Evolutionary conservation across 2,888 invertebrate species (phyloP).

Genomic region (Ctenicera cuprea): DNA sequence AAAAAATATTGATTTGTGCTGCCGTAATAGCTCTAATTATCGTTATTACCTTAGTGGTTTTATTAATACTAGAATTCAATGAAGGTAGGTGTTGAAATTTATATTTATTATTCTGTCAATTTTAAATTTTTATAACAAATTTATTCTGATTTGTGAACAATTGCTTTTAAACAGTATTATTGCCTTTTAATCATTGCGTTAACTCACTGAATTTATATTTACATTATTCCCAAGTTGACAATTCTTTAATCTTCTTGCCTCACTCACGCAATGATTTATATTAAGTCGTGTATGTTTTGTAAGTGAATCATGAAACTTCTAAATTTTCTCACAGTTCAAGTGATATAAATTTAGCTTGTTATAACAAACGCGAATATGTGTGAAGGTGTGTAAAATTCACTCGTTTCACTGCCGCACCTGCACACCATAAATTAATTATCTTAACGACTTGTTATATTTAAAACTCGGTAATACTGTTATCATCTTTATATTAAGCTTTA

Average conservation of each 20-base stretch:
- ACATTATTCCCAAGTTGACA: too few species aligned
- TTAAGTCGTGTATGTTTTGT: too few species aligned
- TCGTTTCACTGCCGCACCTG: neutral
- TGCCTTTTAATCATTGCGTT: too few species aligned
- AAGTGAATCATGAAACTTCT: neutral
- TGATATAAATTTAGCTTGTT: neutral
- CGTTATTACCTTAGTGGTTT: constrained; percentile 30
- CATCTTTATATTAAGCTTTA: too few species aligned
- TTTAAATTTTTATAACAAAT: too few species aligned
- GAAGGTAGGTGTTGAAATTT: constrained; percentile 36
- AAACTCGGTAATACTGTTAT: too few species aligned
- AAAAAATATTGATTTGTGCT: constrained; percentile 41
- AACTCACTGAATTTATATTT: too few species aligned
- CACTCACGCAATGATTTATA: too few species aligned
- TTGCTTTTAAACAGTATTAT: too few species aligned
- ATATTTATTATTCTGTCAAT: neutral
- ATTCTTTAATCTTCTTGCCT: too few species aligned
- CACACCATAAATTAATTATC: neutral
- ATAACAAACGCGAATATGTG: neutral
- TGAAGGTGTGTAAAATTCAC: neutral
- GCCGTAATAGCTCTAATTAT: constrained; percentile 6
- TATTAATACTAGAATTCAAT: constrained; percentile 27
- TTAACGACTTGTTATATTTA: neutral
- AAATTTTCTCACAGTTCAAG: neutral
- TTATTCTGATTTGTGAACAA: too few species aligned